These are phyloP conservation scores for Sakesphorus luctuosus DNA, from an alignment of 2,113 vertebrate genomes.

Conservation along the genomic window DNA sequence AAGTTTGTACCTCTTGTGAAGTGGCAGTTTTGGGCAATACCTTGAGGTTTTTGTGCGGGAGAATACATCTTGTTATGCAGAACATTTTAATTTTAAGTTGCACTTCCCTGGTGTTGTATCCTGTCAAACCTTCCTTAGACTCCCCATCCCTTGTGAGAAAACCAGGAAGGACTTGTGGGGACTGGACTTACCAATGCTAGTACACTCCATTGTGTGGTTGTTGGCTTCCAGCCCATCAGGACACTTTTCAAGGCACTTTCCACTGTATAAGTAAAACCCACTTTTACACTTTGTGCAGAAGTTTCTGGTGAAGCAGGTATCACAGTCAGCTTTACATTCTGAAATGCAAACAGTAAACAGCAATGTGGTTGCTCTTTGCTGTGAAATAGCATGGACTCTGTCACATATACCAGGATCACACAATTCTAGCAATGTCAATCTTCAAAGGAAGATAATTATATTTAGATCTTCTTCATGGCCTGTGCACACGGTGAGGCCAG, in stretches of 20 bases:
- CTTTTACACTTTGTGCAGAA: constrained; percentile 98
- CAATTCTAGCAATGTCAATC: background rate
- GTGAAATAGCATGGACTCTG: background rate
- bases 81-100: background rate
- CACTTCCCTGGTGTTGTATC: background rate
- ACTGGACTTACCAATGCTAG: constrained; percentile 82
- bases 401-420: background rate
- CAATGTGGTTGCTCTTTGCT: background rate
- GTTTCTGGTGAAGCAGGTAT: constrained; percentile 98
- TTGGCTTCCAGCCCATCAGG: constrained; percentile 89
- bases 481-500: background rate
- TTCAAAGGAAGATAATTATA: background rate
- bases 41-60: background rate
- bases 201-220: constrained; percentile 92
- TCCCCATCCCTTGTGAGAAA: background rate
- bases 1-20: background rate
- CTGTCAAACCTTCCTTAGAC: background rate
- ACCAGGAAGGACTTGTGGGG: fast-evolving
- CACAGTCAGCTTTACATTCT: constrained; percentile 98
- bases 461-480: background rate
- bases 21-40: background rate
- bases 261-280: constrained; percentile 93
- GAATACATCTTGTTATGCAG: background rate
- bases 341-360: constrained; percentile 73
- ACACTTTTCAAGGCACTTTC: constrained; percentile 96